Evolutionary conservation across 1,140 invertebrate genomes (phyloP).

Genomic region (Nephila pilipes): DNA sequence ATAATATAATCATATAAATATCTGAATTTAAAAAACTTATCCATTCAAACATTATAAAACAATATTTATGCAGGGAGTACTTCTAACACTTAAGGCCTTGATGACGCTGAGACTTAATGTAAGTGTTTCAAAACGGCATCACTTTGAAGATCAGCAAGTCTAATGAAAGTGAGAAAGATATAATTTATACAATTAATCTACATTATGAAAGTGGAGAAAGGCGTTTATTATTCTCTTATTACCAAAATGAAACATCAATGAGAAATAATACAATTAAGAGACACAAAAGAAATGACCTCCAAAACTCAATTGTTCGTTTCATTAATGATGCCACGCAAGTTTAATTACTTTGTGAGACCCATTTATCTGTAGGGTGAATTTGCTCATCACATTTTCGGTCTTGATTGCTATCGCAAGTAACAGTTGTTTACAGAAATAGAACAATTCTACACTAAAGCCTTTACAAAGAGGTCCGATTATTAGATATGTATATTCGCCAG

Average conservation of each 20-base stretch:
- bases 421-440: not conserved
- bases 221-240: not conserved
- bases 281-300: not conserved
- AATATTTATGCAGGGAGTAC: no score
- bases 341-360: conserved; percentile 11
- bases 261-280: not conserved
- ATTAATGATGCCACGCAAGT: conserved; percentile 12
- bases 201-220: not conserved
- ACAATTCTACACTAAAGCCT: not conserved
- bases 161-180: not conserved
- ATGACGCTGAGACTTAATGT: no score
- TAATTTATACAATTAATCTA: not conserved
- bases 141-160: not conserved
- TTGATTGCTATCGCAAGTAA: not conserved
- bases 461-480: not conserved
- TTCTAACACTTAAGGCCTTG: no score
- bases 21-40: no score
- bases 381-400: not conserved
- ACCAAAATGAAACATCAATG: not conserved
- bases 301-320: not conserved
- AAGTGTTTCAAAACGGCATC: no score
- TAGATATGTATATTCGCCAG: not conserved
- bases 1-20: no score
- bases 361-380: not conserved
- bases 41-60: no score